Conservation (phyloP, 2,888 invertebrate species). For the Phengaris arion region DNA sequence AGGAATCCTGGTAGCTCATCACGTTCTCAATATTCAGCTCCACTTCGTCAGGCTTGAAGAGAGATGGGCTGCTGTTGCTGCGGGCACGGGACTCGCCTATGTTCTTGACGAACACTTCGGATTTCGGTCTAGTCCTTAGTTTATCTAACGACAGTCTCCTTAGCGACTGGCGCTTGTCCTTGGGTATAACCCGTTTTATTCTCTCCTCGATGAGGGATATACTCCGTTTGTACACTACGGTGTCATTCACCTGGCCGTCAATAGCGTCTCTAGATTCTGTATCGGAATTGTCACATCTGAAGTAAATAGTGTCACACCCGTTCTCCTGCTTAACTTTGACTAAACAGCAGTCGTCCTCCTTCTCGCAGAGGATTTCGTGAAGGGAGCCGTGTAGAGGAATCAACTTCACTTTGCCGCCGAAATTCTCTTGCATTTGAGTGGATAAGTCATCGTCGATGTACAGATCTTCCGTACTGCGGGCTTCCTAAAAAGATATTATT, state of each 20-base stretch:
- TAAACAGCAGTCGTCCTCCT: constrained; percentile 72
- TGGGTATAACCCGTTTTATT: constrained; percentile 61
- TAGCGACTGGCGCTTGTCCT: constrained; percentile 42
- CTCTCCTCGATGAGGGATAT: constrained; percentile 68
- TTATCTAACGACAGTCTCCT: constrained; percentile 32
- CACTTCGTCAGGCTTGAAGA: constrained; percentile 52
- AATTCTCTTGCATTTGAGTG: constrained; percentile 69
- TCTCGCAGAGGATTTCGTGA: constrained; percentile 73
- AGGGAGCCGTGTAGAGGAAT: constrained; percentile 69
- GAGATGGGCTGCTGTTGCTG: constrained; percentile 64
- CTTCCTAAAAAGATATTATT: constrained; percentile 56
- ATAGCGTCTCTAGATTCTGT: constrained; percentile 62
- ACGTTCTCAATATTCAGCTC: constrained; percentile 70
- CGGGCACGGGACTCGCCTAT: constrained; percentile 52
- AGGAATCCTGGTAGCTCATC: constrained; percentile 68
- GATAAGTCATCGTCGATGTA: constrained; percentile 79
- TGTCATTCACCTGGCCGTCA: constrained; percentile 56
- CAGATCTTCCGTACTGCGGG: constrained; percentile 76
- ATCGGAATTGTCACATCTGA: constrained; percentile 66
- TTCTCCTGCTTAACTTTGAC: constrained; percentile 70
- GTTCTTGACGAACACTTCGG: constrained; percentile 47
- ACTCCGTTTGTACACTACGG: constrained; percentile 68
- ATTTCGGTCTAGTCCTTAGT: constrained; percentile 43
- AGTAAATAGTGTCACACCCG: constrained; percentile 69
- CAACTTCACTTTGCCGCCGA: constrained; percentile 65